Conservation (phyloP, 2,888 invertebrate species). For the Rugalucina vietnamica region DNA sequence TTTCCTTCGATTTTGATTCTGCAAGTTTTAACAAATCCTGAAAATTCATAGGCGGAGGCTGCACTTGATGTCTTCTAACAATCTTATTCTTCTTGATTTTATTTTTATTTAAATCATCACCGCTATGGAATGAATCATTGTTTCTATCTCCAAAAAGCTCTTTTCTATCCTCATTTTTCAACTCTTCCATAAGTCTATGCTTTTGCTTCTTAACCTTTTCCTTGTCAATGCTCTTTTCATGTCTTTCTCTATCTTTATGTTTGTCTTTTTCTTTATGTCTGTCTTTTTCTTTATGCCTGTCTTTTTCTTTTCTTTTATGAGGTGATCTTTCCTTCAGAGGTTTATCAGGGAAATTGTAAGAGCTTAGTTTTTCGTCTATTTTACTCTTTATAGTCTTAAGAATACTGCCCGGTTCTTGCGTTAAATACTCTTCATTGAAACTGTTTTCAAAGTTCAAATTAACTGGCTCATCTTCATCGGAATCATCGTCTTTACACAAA, state of each 20-base stretch:
- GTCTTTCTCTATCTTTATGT: constrained; percentile 1
- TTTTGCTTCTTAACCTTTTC: constrained; percentile 25
- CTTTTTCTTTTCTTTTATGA: constrained; percentile 19
- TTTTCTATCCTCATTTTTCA: constrained; percentile 8
- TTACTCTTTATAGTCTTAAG: constrained; percentile 58
- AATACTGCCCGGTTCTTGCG: constrained; percentile 39
- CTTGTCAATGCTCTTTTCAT: constrained; percentile 10
- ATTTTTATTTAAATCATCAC: constrained; percentile 19
- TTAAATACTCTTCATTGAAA: constrained; percentile 35
- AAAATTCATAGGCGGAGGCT: constrained; percentile 72
- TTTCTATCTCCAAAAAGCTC: constrained; percentile 27
- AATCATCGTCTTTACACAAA: constrained; percentile 47
- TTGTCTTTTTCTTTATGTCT: not conserved
- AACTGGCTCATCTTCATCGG: constrained; percentile 36
- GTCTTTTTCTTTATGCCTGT: constrained; percentile 2
- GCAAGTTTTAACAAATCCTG: constrained; percentile 74
- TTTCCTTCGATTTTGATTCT: constrained; percentile 66
- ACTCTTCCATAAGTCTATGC: constrained; percentile 9
- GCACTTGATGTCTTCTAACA: constrained; percentile 34
- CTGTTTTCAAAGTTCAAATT: constrained; percentile 25
- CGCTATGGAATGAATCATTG: not conserved
- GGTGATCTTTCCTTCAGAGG: constrained; percentile 41
- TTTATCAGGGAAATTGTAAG: constrained; percentile 58
- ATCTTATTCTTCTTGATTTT: constrained; percentile 47
- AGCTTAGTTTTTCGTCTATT: constrained; percentile 58